A percentile compares a stretch with the other conserved stretches of the same genome.
Conservation (phyloP, 1,140 invertebrate genomes). For the Colletes latitarsis region DNA sequence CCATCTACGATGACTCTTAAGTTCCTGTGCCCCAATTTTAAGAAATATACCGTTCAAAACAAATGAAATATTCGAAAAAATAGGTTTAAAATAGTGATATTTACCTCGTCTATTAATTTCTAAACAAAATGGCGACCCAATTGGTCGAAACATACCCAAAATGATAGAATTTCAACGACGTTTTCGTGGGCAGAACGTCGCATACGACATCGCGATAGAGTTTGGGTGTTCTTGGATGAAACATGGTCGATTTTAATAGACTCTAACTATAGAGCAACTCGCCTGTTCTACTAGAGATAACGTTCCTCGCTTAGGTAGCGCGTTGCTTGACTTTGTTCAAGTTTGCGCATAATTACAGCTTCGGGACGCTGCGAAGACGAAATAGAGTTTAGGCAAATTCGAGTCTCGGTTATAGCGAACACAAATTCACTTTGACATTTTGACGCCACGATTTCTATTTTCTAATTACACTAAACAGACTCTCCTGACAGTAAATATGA, state of each 20-base stretch:
- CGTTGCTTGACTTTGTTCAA: slow-evolving; percentile 1
- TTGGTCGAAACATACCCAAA: too few relatives aligned
- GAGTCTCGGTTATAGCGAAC: neutral
- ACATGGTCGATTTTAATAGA: slow-evolving; percentile 29
- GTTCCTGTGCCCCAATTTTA: too few relatives aligned
- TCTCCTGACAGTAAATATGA: too few relatives aligned
- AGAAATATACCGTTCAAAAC: too few relatives aligned
- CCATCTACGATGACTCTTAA: too few relatives aligned
- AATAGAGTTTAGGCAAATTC: neutral
- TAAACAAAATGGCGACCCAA: too few relatives aligned
- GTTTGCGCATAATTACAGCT: slow-evolving; percentile 15
- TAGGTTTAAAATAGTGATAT: too few relatives aligned
- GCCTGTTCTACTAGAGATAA: neutral
- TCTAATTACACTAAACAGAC: too few relatives aligned
- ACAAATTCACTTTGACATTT: too few relatives aligned
- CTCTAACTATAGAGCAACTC: neutral
- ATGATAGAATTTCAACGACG: neutral
- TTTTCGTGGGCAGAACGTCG: neutral
- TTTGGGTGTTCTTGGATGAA: neutral
- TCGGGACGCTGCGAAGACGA: neutral
- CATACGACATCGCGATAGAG: slow-evolving; percentile 1
- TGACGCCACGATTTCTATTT: too few relatives aligned
- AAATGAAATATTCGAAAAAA: too few relatives aligned
- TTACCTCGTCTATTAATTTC: too few relatives aligned
- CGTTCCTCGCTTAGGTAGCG: neutral